Conservation (phyloP, 2,113 vertebrate species). For the Clarias magur region DNA sequence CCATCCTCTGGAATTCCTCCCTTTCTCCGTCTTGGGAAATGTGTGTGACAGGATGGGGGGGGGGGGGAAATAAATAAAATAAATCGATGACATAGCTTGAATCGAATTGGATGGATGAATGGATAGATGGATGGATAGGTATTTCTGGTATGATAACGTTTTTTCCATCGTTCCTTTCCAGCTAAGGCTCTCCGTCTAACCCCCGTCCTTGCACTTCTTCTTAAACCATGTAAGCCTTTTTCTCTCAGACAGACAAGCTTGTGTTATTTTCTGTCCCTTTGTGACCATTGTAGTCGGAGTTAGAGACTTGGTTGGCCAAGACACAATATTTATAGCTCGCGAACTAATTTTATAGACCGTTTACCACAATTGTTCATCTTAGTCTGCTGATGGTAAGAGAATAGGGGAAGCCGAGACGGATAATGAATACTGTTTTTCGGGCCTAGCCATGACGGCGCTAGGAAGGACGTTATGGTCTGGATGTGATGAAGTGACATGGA, state of each 20-base stretch:
- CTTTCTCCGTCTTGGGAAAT: background rate
- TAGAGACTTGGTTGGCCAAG: background rate
- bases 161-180: background rate
- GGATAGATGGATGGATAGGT: background rate
- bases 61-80: too few species aligned
- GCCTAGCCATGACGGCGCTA: slow-evolving; percentile 8
- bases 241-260: background rate
- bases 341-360: slow-evolving; percentile 12
- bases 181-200: background rate
- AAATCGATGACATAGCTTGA: background rate
- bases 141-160: too few species aligned
- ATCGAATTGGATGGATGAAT: background rate
- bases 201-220: background rate
- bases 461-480: background rate
- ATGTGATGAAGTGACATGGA: background rate
- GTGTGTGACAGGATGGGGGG: background rate
- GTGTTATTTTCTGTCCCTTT: background rate
- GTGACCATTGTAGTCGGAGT: background rate
- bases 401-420: background rate
- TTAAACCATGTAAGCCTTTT: background rate
- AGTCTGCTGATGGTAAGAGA: background rate
- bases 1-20: background rate
- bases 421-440: slow-evolving; percentile 19
- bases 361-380: slow-evolving; percentile 10
- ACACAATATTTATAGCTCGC: slow-evolving; percentile 28